These are phyloP conservation scores for Rhodeus uyekii DNA, from an alignment of 2,797 vertebrate genomes.

Conservation along the genomic window DNA sequence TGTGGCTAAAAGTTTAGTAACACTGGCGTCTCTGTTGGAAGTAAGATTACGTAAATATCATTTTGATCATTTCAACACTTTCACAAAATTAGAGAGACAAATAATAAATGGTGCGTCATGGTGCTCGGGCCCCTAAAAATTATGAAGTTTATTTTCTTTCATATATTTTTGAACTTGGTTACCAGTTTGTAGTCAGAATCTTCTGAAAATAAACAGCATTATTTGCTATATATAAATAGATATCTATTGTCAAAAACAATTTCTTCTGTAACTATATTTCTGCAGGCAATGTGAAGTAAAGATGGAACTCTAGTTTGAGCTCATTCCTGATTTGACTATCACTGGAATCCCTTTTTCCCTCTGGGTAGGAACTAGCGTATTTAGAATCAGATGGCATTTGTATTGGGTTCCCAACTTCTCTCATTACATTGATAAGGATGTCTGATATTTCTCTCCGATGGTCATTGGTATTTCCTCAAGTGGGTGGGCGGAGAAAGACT, in stretches of 20 bases:
- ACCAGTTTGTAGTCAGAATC: neutral
- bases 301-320: neutral
- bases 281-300: neutral
- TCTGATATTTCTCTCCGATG: conserved; percentile 3
- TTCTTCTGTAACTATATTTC: neutral
- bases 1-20: neutral
- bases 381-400: conserved; percentile 6
- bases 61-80: neutral
- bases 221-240: neutral
- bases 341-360: conserved; percentile 19
- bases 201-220: neutral
- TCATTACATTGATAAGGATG: conserved; percentile 11
- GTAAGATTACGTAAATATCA: neutral
- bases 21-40: neutral
- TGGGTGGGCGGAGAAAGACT: neutral
- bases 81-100: neutral
- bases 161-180: neutral
- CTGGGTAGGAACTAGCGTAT: neutral
- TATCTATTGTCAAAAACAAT: neutral
- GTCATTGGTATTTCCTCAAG: conserved; percentile 29
- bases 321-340: conserved; percentile 34
- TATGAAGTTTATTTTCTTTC: no score
- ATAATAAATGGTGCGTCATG: no score
- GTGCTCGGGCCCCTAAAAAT: no score
- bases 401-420: conserved; percentile 25